Evolutionary conservation across 2,113 vertebrate genomes (phyloP).

Genomic region (Sphyrna mokarran): DNA sequence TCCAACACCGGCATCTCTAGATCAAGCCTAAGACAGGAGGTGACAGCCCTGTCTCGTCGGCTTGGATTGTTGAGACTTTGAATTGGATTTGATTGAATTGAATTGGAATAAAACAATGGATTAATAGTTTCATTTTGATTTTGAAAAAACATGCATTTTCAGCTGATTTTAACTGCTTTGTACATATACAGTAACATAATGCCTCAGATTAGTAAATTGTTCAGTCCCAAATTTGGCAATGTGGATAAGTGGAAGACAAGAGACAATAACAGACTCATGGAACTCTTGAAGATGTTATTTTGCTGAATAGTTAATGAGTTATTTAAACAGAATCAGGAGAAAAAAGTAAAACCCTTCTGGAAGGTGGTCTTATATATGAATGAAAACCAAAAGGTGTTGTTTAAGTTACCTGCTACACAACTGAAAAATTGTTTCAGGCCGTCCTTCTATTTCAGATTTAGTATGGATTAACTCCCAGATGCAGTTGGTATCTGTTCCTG

Average conservation of each 20-base stretch:
- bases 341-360: not conserved
- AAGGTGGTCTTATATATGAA: not conserved
- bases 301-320: not conserved
- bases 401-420: slow-evolving; percentile 83
- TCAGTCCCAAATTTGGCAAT: not conserved
- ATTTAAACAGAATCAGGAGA: not conserved
- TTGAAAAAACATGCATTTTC: not conserved
- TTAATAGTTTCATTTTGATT: not conserved
- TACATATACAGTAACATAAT: not conserved
- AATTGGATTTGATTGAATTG: no score
- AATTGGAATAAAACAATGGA: not conserved
- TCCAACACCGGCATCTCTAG: no score
- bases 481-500: slow-evolving; percentile 76
- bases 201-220: not conserved
- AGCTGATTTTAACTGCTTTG: not conserved
- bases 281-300: not conserved
- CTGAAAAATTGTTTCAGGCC: slow-evolving; percentile 87
- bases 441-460: slow-evolving; percentile 83
- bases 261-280: not conserved
- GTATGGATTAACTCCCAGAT: slow-evolving; percentile 94
- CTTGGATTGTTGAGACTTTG: no score
- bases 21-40: no score
- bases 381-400: not conserved
- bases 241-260: not conserved
- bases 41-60: no score